phyloP scores from a whole-genome alignment of 2,797 vertebrate species.

The Cheirogaleus major region DNA sequence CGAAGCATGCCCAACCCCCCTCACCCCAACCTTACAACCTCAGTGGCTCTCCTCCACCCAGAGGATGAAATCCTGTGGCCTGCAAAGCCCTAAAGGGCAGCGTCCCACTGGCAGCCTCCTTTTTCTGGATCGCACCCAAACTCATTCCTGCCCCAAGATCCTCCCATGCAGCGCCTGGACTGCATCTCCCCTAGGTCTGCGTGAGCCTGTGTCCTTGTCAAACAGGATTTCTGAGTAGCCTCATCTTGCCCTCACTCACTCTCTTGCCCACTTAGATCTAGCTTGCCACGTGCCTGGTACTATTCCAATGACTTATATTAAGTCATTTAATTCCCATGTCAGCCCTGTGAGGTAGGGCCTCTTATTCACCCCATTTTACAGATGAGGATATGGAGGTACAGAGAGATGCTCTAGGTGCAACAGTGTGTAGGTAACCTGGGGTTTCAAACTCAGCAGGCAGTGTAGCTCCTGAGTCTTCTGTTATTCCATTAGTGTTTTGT shows the following conservation, averaged over 20 bases:
- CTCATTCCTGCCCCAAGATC: neutral
- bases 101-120: neutral
- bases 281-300: neutral
- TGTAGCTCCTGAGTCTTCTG: neutral
- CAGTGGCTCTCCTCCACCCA: neutral
- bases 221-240: neutral
- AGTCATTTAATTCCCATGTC: neutral
- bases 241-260: neutral
- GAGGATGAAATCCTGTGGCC: neutral
- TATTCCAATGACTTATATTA: neutral
- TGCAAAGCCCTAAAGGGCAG: neutral
- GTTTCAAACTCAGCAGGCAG: neutral
- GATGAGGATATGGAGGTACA: neutral
- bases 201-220: neutral
- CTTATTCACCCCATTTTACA: neutral
- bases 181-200: neutral
- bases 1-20: neutral
- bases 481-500: neutral
- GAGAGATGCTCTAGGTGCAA: neutral
- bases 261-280: neutral
- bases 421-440: accelerated
- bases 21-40: neutral
- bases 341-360: neutral
- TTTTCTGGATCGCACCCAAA: neutral
- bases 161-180: neutral